These are phyloP conservation scores for Ambastaia sidthimunki DNA, from an alignment of 2,797 vertebrate genomes.

Conservation along the genomic window DNA sequence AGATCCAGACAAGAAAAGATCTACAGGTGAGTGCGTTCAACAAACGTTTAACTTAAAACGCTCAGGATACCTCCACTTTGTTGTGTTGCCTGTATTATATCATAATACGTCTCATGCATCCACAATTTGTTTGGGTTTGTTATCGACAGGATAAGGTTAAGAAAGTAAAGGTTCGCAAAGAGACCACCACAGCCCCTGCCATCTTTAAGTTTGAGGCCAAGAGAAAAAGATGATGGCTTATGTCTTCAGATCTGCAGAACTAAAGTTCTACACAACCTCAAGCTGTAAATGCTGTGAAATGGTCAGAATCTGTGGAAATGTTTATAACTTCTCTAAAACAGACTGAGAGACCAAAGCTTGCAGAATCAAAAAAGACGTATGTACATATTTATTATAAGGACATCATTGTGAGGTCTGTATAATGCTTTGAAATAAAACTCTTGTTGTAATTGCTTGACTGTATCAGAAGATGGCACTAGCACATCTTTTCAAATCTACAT, in stretches of 20 bases:
- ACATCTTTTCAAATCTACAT: constrained; percentile 5
- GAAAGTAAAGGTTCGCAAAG: constrained; percentile 90
- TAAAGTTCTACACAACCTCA: neutral
- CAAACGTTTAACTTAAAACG: neutral
- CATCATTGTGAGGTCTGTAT: constrained; percentile 43
- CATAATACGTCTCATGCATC: neutral
- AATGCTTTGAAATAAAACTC: constrained; percentile 44
- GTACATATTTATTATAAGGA: constrained; percentile 66
- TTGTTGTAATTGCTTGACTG: constrained; percentile 2
- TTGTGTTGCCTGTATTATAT: too few relatives aligned
- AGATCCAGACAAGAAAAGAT: constrained; percentile 95
- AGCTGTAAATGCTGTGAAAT: neutral
- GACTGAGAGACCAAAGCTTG: neutral
- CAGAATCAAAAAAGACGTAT: constrained; percentile 41
- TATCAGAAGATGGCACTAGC: constrained; percentile 83
- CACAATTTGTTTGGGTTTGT: constrained; percentile 7
- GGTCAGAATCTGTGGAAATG: neutral
- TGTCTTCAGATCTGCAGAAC: neutral
- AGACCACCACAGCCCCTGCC: constrained; percentile 82
- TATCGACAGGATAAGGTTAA: constrained; percentile 86
- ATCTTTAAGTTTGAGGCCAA: constrained; percentile 92
- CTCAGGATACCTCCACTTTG: too few relatives aligned
- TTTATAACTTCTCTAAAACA: neutral
- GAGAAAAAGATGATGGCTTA: constrained; percentile 82
- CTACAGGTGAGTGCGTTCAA: constrained; percentile 82